Evolutionary conservation across 2,888 invertebrate genomes (phyloP), one percentile per base, ranked within the genome.

Genomic region (Lithophane semibrunnea): DNA sequence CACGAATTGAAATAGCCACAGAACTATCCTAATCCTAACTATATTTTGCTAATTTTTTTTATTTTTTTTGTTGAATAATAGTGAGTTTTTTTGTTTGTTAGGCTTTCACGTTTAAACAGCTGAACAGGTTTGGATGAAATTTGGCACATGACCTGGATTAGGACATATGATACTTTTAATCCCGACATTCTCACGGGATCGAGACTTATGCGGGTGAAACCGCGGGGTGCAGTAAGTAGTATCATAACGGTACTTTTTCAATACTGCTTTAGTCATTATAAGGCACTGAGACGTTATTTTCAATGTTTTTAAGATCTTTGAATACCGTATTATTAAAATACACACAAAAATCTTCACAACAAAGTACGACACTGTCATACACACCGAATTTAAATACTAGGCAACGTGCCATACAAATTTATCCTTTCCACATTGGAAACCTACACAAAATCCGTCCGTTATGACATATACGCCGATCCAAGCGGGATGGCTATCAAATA

Each of bases 401-500:
- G 21, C 56, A 56, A 71, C 8, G n/a, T 12, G n/a, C 13, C 18
- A 64, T 44, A 70, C 61, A 75, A 63, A 64, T 64, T 72, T 74
- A 61, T 69, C 61, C 44, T 54, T 52, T 58, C 71, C 29, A 54
- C 82, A 68, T 78, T 82, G 63, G 69, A 65, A 78, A 75, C 76
- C 60, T 77, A 69, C 9, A 86, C 72, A 52, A 79, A 79, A 77
- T 67, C 70, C 63, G 47, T 71, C 68, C 64, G 81, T 52, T 82
- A 83, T 80, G 78, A 81, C 72, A 65, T 70, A 70, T 49, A 71
- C 60, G 18, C 47, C 71, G 69, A 83, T 77, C 70, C 74, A 67
- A 65, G 65, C 52, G 79, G 60, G 82, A 79, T 80, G 42, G 72
- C 69, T 74, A 89, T 92, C 89, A 92, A 92, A 90, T 89, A 92